Evolutionary conservation across 2,888 invertebrate genomes (phyloP), one percentile per base, ranked within the genome.

Genomic region (Pyrocoelia pectoralis): DNA sequence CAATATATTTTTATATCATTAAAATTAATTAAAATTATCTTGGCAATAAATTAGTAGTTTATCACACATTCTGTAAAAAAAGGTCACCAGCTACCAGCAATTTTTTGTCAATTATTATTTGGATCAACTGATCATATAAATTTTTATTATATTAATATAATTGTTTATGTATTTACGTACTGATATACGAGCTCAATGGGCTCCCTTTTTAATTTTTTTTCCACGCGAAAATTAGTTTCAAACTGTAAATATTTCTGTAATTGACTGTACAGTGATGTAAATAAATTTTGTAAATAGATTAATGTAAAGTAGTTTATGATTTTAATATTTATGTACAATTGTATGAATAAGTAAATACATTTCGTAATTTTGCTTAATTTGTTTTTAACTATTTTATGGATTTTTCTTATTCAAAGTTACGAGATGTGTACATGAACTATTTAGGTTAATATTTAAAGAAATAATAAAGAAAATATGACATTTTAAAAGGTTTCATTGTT

Each of bases 241-340:
- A 33, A 33, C 8, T 69, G 67, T 65, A 66, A 65, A 68, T 68
- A 68, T 29, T n/a, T 41, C 9, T 69, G 61, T 69, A 67, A 58
- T 62, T 65, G 59, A 62, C 55, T 69, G 67, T 67, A 69, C 66
- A 68, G 53, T 60, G 17, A 24, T 69, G 67, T 69, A 69, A 59
- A 69, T 68, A 69, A 15, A 56, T 67, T 66, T 69, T 67, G 67
- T 67, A 56, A 68, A 56, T 66, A 43, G 18, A 40, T 46, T 57
- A 55, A 61, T 66, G 66, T 62, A 66, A 58, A 62, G 58, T 62
- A 61, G 61, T 28, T 41, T 58, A 59, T 62, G 60, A 62, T 56
- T 66, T 68, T 67, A 69, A 62, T 68, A 68, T 67, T 66, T 69
- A 69, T 68, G 67, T 70, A 59, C 54, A 61, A 53, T 50, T 61